Conservation (phyloP, 1,140 invertebrate species). For the Musca domestica region DNA sequence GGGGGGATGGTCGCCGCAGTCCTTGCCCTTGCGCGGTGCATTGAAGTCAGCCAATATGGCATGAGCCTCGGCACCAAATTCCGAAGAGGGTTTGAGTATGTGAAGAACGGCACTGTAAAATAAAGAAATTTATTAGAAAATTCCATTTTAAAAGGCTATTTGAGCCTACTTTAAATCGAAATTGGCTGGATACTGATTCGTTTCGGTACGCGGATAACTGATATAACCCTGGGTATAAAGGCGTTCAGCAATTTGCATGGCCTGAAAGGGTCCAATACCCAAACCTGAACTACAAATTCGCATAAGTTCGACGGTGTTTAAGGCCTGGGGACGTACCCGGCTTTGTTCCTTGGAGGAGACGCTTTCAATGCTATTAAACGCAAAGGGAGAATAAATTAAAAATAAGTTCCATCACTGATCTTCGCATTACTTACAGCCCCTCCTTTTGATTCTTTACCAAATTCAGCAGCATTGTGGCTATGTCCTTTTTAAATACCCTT, state of each 20-base stretch:
- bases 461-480: constrained; percentile 86
- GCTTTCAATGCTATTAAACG: constrained; percentile 72
- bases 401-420: no score
- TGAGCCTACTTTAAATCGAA: constrained; percentile 89
- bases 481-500: constrained; percentile 92
- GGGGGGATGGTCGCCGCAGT: constrained; percentile 98
- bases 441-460: constrained; percentile 79
- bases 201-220: constrained; percentile 94
- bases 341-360: constrained; percentile 77
- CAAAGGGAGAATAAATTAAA: no score
- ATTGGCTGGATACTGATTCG: constrained; percentile 92
- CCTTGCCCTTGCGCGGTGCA: constrained; percentile 82
- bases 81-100: constrained; percentile 43
- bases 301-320: constrained; percentile 98
- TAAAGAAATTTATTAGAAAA: not conserved
- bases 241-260: constrained; percentile 85
- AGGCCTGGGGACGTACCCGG: constrained; percentile 81
- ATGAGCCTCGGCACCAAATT: constrained; percentile 48
- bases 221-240: constrained; percentile 94
- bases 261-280: constrained; percentile 93
- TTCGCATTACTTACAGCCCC: constrained; percentile 72
- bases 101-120: constrained; percentile 38
- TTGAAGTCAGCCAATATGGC: constrained; percentile 63
- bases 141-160: constrained; percentile 36
- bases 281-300: constrained; percentile 89